Percentiles rank a stretch among this genome's conserved stretches.
Conservation (phyloP, 2,113 vertebrate species). For the Pachyramphus minor region DNA sequence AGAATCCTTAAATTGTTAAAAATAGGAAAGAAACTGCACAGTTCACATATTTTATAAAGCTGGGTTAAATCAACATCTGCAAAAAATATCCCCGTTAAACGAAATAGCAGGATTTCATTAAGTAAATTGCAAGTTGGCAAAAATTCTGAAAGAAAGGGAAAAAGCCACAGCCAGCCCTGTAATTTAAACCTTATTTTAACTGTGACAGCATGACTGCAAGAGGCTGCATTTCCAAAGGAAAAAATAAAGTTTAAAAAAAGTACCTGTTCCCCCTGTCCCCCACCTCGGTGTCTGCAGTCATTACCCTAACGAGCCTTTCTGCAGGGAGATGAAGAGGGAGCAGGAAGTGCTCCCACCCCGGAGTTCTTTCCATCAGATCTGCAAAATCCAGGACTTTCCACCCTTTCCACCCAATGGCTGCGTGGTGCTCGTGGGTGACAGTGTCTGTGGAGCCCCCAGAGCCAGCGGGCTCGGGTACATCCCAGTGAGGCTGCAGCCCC, state of each 20-base stretch:
- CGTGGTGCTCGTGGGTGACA: rapidly evolving
- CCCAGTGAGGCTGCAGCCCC: background rate
- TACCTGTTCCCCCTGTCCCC: slow-evolving; percentile 10
- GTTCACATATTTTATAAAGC: slow-evolving; percentile 85
- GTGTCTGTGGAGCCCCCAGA: background rate
- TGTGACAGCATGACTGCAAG: slow-evolving; percentile 79
- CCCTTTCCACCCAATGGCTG: rapidly evolving
- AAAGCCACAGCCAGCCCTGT: slow-evolving; percentile 94
- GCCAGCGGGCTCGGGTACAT: background rate
- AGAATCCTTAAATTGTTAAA: slow-evolving; percentile 71
- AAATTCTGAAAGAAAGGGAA: slow-evolving; percentile 93
- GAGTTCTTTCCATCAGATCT: background rate
- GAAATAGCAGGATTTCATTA: slow-evolving; percentile 99
- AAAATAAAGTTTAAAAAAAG: slow-evolving; percentile 64
- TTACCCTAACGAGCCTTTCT: slow-evolving; percentile 47
- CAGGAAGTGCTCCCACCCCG: background rate
- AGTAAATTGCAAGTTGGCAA: slow-evolving; percentile 98
- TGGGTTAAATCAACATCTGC: slow-evolving; percentile 90
- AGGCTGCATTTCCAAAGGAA: slow-evolving; percentile 73
- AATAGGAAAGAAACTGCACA: slow-evolving; percentile 79
- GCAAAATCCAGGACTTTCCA: background rate
- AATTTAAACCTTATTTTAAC: slow-evolving; percentile 99
- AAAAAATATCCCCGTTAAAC: slow-evolving; percentile 89
- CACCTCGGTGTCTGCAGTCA: slow-evolving; percentile 50
- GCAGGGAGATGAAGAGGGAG: background rate